phyloP scores from a whole-genome alignment of 35 echinoderm and acorn worm genomes.

The Lytechinus pictus region DNA sequence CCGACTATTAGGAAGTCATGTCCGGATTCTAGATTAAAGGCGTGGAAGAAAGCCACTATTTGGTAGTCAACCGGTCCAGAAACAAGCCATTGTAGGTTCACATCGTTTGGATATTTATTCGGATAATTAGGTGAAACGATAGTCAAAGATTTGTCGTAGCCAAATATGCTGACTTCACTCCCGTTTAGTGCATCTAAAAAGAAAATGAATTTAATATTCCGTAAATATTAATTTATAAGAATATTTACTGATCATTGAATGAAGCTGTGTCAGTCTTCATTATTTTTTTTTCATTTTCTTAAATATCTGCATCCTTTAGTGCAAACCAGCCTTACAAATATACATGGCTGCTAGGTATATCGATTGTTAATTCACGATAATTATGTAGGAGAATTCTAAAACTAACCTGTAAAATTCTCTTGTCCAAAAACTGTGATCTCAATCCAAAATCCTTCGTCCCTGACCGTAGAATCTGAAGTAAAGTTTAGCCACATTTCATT shows the following conservation, averaged over 20 bases:
- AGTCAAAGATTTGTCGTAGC: not conserved
- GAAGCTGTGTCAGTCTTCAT: no score
- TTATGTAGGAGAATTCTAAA: no score
- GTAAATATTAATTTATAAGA: no score
- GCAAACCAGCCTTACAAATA: no score
- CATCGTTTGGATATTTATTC: not conserved
- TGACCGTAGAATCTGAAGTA: not conserved
- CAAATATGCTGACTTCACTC: not conserved
- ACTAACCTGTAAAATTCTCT: not conserved
- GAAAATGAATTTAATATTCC: no score
- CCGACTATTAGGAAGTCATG: slow-evolving; percentile 15
- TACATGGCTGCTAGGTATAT: no score
- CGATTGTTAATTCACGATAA: no score
- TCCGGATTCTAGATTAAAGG: not conserved
- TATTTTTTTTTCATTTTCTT: no score
- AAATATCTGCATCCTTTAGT: no score
- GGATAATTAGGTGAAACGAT: slow-evolving; percentile 32
- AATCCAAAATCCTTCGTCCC: not conserved
- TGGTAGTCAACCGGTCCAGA: not conserved
- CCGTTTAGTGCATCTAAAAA: no score
- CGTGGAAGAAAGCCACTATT: not conserved
- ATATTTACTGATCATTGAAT: no score
- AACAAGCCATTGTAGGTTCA: not conserved
- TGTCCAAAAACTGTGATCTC: not conserved
- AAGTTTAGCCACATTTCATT: slow-evolving; percentile 21